These are phyloP conservation scores for Oreochromis niloticus DNA, from an alignment of 2,113 vertebrate genomes.

Conservation along the genomic window DNA sequence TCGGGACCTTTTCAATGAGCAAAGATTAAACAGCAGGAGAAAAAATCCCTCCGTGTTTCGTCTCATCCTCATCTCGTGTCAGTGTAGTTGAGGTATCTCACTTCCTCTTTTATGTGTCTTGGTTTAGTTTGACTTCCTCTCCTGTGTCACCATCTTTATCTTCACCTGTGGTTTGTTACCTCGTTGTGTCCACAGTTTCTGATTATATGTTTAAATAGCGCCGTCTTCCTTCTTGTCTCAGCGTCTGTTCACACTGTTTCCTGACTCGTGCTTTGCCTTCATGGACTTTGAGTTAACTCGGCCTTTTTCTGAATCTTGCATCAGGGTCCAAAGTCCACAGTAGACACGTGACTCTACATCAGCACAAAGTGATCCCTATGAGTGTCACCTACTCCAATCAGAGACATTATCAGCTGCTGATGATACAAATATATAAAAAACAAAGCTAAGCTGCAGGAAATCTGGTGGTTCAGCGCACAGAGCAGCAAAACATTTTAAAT, in stretches of 20 bases:
- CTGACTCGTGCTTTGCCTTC: too few relatives aligned
- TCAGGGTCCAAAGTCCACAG: neutral
- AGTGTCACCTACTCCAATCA: neutral
- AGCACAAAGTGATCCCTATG: neutral
- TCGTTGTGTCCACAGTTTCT: neutral
- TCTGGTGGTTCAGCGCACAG: neutral
- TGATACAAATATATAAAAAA: neutral
- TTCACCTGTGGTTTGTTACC: neutral
- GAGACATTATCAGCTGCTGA: neutral
- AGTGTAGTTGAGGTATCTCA: neutral
- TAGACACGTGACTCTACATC: neutral
- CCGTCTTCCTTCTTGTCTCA: accelerated
- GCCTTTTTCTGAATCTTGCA: neutral
- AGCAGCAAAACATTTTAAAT: neutral
- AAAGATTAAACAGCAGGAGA: neutral
- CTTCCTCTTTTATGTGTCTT: neutral
- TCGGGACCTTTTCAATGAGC: neutral
- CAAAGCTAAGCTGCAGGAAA: neutral
- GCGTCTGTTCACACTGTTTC: neutral
- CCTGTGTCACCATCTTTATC: neutral
- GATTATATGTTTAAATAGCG: accelerated
- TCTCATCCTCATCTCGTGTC: neutral
- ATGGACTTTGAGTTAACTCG: neutral
- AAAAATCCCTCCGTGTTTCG: neutral
- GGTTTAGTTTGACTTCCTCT: neutral